These are phyloP conservation scores for Hippocampus abdominalis DNA, from an alignment of 2,113 vertebrate species.

Conservation along the genomic window DNA sequence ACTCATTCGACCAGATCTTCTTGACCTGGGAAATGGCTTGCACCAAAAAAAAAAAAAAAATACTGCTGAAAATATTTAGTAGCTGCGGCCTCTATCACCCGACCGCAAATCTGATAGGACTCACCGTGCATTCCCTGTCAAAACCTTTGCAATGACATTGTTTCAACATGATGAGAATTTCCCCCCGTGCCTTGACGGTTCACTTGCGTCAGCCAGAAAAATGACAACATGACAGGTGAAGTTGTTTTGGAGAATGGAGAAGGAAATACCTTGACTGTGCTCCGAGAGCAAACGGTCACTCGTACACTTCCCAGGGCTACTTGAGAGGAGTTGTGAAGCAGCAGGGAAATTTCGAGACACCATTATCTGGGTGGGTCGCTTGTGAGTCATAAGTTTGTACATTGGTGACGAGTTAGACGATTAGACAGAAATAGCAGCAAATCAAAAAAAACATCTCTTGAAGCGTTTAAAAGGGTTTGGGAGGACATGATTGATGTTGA, in stretches of 20 bases:
- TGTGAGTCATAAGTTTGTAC: constrained; percentile 60
- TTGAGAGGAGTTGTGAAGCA: constrained; percentile 21
- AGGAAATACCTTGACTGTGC: constrained; percentile 19
- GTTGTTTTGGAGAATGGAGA: constrained; percentile 23
- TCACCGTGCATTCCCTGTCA: constrained; percentile 12
- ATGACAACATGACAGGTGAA: constrained; percentile 28
- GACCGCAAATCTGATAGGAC: constrained; percentile 12
- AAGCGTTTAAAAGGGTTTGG: constrained; percentile 37
- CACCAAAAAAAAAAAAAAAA: not conserved
- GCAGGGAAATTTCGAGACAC: constrained; percentile 53
- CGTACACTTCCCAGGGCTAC: constrained; percentile 18
- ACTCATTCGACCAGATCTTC: not conserved
- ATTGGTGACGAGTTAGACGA: constrained; percentile 66
- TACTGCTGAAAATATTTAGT: not conserved
- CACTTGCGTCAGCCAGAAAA: constrained; percentile 25
- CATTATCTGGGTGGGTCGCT: constrained; percentile 62
- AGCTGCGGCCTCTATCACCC: not conserved
- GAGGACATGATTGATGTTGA: constrained; percentile 62
- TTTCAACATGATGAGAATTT: constrained; percentile 41
- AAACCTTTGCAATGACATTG: constrained; percentile 18
- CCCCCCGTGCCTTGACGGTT: constrained; percentile 11
- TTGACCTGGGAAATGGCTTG: not conserved
- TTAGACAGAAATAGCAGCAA: constrained; percentile 69
- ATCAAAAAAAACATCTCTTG: constrained; percentile 55
- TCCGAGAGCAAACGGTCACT: constrained; percentile 5